These are phyloP conservation scores for Sitta carolinensis DNA, from an alignment of 2,797 vertebrate genomes.

Conservation along the genomic window DNA sequence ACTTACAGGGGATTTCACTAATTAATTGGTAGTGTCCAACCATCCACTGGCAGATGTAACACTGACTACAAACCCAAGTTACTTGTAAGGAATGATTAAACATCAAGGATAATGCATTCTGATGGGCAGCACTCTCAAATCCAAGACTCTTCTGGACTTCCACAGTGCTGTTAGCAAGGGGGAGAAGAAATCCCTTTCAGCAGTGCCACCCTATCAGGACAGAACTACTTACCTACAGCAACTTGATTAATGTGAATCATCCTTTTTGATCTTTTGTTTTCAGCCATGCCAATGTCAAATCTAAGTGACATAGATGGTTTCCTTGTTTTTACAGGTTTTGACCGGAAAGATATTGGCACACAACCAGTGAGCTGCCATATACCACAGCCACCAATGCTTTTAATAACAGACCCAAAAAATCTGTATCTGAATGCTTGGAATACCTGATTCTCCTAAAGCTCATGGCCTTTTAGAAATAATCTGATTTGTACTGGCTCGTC, in stretches of 20 bases:
- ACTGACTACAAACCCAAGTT: conserved; percentile 7
- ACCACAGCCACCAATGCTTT: not conserved
- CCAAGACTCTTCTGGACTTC: not conserved
- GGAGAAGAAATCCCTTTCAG: not conserved
- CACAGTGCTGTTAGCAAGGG: not conserved
- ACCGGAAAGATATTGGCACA: not conserved
- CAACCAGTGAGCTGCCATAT: not conserved
- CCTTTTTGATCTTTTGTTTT: not conserved
- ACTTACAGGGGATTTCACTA: conserved; percentile 49
- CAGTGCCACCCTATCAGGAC: not conserved
- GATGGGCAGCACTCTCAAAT: not conserved
- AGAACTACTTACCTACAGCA: not conserved
- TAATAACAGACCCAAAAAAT: not conserved
- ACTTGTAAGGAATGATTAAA: conserved; percentile 32
- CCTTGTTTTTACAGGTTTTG: conserved; percentile 5
- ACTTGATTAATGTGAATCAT: not conserved
- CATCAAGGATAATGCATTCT: not conserved
- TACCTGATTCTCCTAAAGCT: not conserved
- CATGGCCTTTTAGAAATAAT: not conserved
- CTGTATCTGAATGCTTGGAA: not conserved
- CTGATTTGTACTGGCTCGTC: conserved; percentile 8
- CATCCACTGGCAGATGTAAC: conserved; percentile 39
- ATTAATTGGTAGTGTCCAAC: conserved; percentile 54
- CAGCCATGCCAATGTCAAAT: not conserved
- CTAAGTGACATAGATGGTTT: not conserved